Evolutionary conservation across 2,113 vertebrate genomes (phyloP).

Genomic region (Gnathonemus echidnorhynchus): DNA sequence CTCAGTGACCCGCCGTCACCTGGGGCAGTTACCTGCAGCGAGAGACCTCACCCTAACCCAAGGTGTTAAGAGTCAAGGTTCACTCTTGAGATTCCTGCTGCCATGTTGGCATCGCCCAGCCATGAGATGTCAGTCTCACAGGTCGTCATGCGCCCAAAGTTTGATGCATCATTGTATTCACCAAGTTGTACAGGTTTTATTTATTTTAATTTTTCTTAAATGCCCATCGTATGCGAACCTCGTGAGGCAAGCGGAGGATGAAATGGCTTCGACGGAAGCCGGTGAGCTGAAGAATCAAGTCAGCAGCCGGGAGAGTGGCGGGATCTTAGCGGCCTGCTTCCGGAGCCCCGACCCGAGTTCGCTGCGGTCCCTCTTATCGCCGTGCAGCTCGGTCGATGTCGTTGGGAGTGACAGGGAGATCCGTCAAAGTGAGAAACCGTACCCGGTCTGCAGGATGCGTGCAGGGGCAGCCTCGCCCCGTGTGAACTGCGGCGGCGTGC

Average conservation of each 20-base stretch:
- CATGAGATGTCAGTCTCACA: not conserved
- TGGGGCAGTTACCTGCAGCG: not conserved
- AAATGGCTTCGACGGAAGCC: not conserved
- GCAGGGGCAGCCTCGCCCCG: not conserved
- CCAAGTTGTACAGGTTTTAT: not conserved
- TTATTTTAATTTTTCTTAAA: not conserved
- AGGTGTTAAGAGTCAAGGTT: not conserved
- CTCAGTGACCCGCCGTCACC: not conserved
- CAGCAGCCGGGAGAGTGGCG: not conserved
- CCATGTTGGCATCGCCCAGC: not conserved
- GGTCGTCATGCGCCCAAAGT: not conserved
- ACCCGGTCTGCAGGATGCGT: not conserved
- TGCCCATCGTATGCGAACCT: not conserved
- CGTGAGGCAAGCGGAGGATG: not conserved
- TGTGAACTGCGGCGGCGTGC: not conserved
- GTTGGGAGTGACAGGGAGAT: not conserved
- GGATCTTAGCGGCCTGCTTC: not conserved
- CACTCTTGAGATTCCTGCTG: not conserved
- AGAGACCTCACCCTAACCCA: not conserved
- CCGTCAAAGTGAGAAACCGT: not conserved
- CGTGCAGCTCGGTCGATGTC: not conserved
- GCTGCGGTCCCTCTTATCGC: not conserved
- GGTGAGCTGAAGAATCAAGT: not conserved
- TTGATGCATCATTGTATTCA: not conserved
- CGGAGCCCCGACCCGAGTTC: not conserved